A percentile compares a stretch with the other conserved stretches of the same genome.
phyloP scores from a whole-genome alignment of 1,140 invertebrate genomes.

The Apis dorsata region DNA sequence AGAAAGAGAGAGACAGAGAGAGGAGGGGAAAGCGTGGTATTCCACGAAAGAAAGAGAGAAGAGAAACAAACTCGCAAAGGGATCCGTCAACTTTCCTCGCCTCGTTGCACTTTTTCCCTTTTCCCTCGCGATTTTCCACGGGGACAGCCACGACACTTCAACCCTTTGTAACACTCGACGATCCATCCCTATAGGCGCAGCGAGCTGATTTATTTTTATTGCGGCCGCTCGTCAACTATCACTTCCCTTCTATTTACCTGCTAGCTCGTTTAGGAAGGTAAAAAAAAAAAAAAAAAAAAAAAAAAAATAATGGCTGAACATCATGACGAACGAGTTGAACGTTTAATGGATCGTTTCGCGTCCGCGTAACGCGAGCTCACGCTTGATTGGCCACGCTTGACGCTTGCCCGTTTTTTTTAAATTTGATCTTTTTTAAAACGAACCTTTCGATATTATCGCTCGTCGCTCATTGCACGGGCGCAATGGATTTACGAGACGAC shows the following conservation, averaged over 20 bases:
- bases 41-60: neutral
- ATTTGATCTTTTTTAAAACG: neutral
- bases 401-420: slow-evolving; percentile 10
- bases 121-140: neutral
- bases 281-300: slow-evolving; percentile 1
- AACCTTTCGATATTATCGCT: neutral
- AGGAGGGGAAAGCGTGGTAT: too few relatives aligned
- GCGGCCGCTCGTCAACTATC: slow-evolving; percentile 36
- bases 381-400: slow-evolving; percentile 17
- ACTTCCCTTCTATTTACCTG: slow-evolving; percentile 12
- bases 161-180: slow-evolving; percentile 17
- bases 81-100: neutral
- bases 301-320: slow-evolving; percentile 11
- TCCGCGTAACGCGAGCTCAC: slow-evolving; percentile 30
- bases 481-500: neutral
- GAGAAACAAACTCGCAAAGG: slow-evolving; percentile 16
- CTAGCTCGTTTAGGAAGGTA: slow-evolving; percentile 22
- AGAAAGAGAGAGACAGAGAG: neutral
- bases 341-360: slow-evolving; percentile 43
- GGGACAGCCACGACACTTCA: slow-evolving; percentile 20
- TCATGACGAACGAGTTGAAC: slow-evolving; percentile 23
- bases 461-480: too few relatives aligned
- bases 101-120: neutral
- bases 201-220: slow-evolving; percentile 48
- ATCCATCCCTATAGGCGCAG: neutral